Conservation (phyloP, 2,888 invertebrate genomes). For the Eristalinus aeneus region DNA sequence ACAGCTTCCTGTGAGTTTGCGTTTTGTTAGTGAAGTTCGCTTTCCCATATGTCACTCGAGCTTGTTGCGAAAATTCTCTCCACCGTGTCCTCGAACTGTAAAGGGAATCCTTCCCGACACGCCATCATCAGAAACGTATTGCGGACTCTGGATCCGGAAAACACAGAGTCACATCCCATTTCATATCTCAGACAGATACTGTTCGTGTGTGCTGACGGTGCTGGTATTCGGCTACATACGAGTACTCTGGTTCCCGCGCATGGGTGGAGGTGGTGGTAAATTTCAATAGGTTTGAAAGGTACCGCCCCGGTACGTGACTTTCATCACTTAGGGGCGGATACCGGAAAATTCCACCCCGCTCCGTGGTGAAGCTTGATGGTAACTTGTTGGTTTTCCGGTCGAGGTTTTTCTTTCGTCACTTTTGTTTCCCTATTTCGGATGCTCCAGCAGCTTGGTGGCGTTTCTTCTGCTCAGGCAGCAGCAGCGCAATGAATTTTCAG, state of each 20-base stretch:
- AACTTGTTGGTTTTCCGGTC: constrained; percentile 55
- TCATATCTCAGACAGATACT: constrained; percentile 44
- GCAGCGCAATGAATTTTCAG: constrained; percentile 18
- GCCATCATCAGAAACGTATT: constrained; percentile 42
- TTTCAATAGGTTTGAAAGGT: constrained; percentile 70
- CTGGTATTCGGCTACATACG: constrained; percentile 7
- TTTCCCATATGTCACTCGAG: constrained; percentile 26
- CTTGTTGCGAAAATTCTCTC: constrained; percentile 31
- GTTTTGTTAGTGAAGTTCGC: constrained; percentile 29
- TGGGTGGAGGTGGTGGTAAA: constrained; percentile 47
- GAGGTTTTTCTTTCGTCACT: not conserved
- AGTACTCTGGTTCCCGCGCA: constrained; percentile 37
- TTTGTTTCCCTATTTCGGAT: constrained; percentile 3
- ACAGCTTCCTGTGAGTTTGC: constrained; percentile 34
- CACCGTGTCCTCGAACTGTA: constrained; percentile 26
- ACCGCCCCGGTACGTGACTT: constrained; percentile 80
- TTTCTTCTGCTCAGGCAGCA: constrained; percentile 16
- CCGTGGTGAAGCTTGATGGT: constrained; percentile 1
- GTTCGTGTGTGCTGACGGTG: not conserved
- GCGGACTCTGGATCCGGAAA: constrained; percentile 44
- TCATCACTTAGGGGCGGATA: constrained; percentile 76
- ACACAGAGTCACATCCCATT: constrained; percentile 56
- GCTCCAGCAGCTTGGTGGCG: not conserved
- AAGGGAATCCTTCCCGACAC: constrained; percentile 22
- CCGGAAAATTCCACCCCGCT: constrained; percentile 40